These are phyloP conservation scores for Phataginus tricuspis DNA, from an alignment of 2,797 vertebrate genomes.

Conservation along the genomic window DNA sequence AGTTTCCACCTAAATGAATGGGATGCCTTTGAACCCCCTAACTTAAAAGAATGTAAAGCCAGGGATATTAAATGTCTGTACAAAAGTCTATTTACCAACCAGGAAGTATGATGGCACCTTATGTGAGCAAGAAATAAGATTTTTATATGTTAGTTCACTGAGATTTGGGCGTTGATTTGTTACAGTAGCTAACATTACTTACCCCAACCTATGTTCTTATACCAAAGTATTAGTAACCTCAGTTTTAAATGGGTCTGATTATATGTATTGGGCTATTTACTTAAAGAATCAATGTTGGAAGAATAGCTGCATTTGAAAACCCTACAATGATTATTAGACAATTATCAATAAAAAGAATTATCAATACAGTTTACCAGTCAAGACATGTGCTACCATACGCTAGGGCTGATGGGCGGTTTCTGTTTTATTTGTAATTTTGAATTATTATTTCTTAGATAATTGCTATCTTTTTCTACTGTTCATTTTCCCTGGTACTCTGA, in stretches of 20 bases:
- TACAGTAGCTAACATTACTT: background rate
- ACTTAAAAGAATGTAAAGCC: background rate
- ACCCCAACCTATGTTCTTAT: background rate
- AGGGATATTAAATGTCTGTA: background rate
- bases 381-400: background rate
- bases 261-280: background rate
- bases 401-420: background rate
- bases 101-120: background rate
- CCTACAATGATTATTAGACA: background rate
- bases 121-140: background rate
- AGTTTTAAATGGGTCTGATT: background rate
- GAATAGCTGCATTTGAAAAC: background rate
- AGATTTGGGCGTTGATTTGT: background rate
- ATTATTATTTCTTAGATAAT: constrained; percentile 13
- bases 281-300: background rate
- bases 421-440: constrained; percentile 5
- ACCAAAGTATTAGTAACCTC: background rate
- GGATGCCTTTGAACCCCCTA: background rate
- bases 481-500: background rate
- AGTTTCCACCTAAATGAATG: background rate
- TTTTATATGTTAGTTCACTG: background rate
- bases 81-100: background rate
- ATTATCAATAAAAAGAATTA: background rate
- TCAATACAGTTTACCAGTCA: background rate
- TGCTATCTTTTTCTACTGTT: background rate